phyloP scores from a whole-genome alignment of 1,140 invertebrate species.

The Trissolcus basalis region DNA sequence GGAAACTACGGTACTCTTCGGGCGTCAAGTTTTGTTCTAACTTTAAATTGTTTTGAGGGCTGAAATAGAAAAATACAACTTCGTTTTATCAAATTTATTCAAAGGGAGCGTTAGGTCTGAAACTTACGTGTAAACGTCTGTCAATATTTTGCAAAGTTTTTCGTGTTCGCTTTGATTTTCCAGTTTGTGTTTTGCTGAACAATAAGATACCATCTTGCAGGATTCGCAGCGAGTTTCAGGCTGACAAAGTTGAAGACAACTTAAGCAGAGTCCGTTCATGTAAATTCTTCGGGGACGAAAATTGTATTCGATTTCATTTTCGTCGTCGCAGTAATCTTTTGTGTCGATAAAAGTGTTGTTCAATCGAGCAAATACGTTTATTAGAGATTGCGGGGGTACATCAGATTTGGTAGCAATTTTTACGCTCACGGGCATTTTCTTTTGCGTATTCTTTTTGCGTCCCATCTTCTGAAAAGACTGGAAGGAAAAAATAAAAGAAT shows the following conservation, averaged over 20 bases:
- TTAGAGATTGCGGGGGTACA: no score
- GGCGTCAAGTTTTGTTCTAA: conserved; percentile 62
- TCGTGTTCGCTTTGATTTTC: conserved; percentile 72
- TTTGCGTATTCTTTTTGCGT: background rate
- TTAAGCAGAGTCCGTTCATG: conserved; percentile 68
- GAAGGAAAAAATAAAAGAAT: no score
- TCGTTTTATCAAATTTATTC: no score
- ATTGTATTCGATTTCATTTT: conserved; percentile 64
- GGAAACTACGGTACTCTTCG: conserved; percentile 79
- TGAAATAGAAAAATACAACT: background rate
- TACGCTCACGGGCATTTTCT: background rate
- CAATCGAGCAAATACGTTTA: conserved; percentile 44
- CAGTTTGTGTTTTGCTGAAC: conserved; percentile 73
- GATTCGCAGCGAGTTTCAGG: conserved; percentile 64
- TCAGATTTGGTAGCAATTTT: no score
- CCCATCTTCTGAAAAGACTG: no score
- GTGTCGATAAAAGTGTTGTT: conserved; percentile 54
- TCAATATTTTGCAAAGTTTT: conserved; percentile 71
- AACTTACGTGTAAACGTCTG: conserved; percentile 47
- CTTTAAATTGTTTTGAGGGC: conserved; percentile 7
- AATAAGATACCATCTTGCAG: conserved; percentile 78
- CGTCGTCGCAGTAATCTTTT: conserved; percentile 47
- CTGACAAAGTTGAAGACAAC: conserved; percentile 65
- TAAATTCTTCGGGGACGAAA: conserved; percentile 67
- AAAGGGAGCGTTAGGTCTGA: no score